Percentiles rank a stretch among this genome's conserved stretches.
Conservation (phyloP, 1,140 invertebrate genomes). For the Drosophila serrata region DNA sequence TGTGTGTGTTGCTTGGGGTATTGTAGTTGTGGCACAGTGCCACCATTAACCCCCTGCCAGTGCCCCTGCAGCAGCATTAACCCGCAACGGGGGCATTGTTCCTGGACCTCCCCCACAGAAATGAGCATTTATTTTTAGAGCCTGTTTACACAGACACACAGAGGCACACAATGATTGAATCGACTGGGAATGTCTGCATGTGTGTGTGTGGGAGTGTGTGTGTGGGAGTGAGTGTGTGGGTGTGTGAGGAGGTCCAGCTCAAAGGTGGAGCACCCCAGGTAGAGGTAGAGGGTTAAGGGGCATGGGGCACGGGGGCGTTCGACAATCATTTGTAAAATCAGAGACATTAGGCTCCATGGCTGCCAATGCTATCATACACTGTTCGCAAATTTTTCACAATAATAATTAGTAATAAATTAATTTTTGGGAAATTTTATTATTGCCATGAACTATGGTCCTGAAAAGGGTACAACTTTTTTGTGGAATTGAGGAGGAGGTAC, state of each 20-base stretch:
- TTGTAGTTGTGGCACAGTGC: not conserved
- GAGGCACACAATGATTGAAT: conserved; percentile 63
- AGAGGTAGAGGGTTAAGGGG: conserved; percentile 28
- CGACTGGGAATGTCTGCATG: conserved; percentile 31
- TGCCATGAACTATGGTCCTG: not conserved
- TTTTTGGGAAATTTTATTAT: not conserved
- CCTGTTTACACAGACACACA: conserved; percentile 38
- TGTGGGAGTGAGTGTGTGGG: not conserved
- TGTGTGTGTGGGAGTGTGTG: conserved; percentile 19
- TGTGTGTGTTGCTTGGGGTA: not conserved
- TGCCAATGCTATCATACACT: conserved; percentile 13
- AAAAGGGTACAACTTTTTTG: not conserved
- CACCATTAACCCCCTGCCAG: not conserved
- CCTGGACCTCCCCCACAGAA: conserved; percentile 31
- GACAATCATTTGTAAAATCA: conserved; percentile 78
- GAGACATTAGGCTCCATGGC: conserved; percentile 66
- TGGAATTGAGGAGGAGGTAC: not conserved
- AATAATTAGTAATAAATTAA: not conserved
- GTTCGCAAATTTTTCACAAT: not conserved
- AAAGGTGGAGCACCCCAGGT: conserved; percentile 25
- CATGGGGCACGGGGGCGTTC: conserved; percentile 22
- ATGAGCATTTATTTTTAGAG: conserved; percentile 62
- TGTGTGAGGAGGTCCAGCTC: conserved; percentile 3
- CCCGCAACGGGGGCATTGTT: conserved; percentile 33
- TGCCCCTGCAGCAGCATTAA: conserved; percentile 3